Percentiles rank a stretch among this genome's conserved stretches.
phyloP scores from a whole-genome alignment of 1,140 invertebrate genomes.

The Cotesia vestalis region DNA sequence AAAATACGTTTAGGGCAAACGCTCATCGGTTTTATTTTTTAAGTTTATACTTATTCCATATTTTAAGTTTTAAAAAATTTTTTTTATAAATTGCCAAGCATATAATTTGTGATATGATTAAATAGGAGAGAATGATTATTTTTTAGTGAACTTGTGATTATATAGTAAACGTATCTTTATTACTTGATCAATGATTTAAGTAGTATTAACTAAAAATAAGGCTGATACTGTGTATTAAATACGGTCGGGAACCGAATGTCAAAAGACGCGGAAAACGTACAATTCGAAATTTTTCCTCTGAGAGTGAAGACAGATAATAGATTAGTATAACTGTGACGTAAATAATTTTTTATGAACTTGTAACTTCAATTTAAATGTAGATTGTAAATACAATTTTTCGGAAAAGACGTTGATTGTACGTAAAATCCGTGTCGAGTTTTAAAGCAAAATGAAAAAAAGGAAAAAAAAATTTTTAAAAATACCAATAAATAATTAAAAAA shows the following conservation, averaged over 20 bases:
- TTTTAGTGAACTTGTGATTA: slow-evolving; percentile 54
- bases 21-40: not conserved
- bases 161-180: slow-evolving; percentile 56
- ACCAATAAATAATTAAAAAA: not conserved
- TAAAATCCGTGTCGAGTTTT: slow-evolving; percentile 6
- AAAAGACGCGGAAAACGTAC: not conserved
- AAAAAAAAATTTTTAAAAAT: no score
- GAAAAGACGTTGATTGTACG: slow-evolving; percentile 18
- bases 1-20: not conserved
- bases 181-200: slow-evolving; percentile 44
- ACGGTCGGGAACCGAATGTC: slow-evolving; percentile 38
- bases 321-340: not conserved
- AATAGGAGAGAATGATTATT: slow-evolving; percentile 34
- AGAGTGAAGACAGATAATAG: slow-evolving; percentile 30
- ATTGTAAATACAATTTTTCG: slow-evolving; percentile 32
- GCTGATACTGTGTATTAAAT: slow-evolving; percentile 60
- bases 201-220: slow-evolving; percentile 51
- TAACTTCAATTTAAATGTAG: slow-evolving; percentile 27
- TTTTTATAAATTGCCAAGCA: slow-evolving; percentile 53
- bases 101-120: slow-evolving; percentile 57
- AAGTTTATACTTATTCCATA: slow-evolving; percentile 6
- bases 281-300: slow-evolving; percentile 34
- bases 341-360: slow-evolving; percentile 13
- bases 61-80: slow-evolving; percentile 45
- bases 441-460: no score